Evolutionary conservation across 2,888 invertebrate genomes (phyloP).

Genomic region (Microchrysa polita): DNA sequence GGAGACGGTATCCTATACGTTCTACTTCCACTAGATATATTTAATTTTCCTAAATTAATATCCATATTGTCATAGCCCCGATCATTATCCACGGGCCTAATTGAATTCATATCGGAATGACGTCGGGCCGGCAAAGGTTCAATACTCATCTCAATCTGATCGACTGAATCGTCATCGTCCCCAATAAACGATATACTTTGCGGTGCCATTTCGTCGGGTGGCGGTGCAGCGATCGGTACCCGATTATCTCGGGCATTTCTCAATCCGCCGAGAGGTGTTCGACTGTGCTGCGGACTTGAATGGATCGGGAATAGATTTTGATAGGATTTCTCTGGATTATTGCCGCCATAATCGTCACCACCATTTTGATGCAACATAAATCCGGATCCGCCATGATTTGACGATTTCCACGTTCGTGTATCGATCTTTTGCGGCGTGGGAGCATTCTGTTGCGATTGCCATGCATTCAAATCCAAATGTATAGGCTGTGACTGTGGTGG

Average conservation of each 20-base stretch:
- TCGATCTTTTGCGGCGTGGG: conserved; percentile 55
- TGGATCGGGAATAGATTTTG: conserved; percentile 65
- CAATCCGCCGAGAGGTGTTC: conserved; percentile 62
- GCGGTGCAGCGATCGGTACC: conserved; percentile 63
- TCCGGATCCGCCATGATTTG: conserved; percentile 65
- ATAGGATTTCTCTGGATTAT: conserved; percentile 66
- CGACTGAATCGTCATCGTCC: conserved; percentile 68
- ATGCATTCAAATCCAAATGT: conserved; percentile 60
- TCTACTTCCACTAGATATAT: conserved; percentile 87
- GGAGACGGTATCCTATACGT: conserved; percentile 92
- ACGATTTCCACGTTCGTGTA: conserved; percentile 65
- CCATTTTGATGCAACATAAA: conserved; percentile 79
- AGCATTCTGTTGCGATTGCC: conserved; percentile 58
- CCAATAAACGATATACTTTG: conserved; percentile 94
- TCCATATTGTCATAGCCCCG: conserved; percentile 65
- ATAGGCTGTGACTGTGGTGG: conserved; percentile 56
- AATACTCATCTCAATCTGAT: conserved; percentile 63
- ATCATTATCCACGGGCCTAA: conserved; percentile 49
- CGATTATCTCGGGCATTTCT: conserved; percentile 54
- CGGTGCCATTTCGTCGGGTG: conserved; percentile 89
- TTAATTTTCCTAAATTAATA: conserved; percentile 77
- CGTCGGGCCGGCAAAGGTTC: conserved; percentile 55
- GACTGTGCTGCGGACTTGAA: conserved; percentile 73
- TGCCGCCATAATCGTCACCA: conserved; percentile 68
- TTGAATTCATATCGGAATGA: conserved; percentile 55